A percentile compares a stretch with the other conserved stretches of the same genome.
These are phyloP conservation scores for Leptinotarsa defecta DNA, from an alignment of 1,140 invertebrate genomes.

Conservation along the genomic window DNA sequence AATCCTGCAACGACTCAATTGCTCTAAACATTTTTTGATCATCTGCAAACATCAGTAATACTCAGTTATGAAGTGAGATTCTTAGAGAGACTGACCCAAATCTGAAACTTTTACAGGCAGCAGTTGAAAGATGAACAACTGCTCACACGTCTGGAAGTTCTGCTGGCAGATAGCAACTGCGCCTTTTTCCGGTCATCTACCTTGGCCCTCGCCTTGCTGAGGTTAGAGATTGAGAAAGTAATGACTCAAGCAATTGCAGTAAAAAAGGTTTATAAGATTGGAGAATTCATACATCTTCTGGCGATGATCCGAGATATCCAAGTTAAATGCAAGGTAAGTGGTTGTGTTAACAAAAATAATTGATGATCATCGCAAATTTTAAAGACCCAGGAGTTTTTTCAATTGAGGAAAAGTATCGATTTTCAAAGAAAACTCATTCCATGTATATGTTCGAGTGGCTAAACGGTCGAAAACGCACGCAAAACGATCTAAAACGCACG, in stretches of 20 bases:
- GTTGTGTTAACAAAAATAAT: not conserved
- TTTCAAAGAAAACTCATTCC: too few relatives aligned
- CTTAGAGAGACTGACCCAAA: too few relatives aligned
- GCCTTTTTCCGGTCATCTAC: constrained; percentile 34
- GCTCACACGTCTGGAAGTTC: constrained; percentile 35
- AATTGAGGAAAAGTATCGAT: too few relatives aligned
- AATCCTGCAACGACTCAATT: too few relatives aligned
- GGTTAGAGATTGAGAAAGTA: constrained; percentile 36
- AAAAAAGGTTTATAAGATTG: constrained; percentile 33
- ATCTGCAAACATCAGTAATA: too few relatives aligned
- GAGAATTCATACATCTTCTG: constrained; percentile 38
- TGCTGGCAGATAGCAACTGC: constrained; percentile 32
- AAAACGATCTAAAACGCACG: too few relatives aligned
- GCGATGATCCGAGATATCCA: constrained; percentile 37
- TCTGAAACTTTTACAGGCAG: constrained; percentile 6
- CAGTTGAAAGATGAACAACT: constrained; percentile 23
- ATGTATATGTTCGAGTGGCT: too few relatives aligned
- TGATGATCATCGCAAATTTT: too few relatives aligned
- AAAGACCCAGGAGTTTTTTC: too few relatives aligned
- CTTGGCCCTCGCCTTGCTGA: constrained; percentile 33
- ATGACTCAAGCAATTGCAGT: constrained; percentile 33
- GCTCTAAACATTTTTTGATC: too few relatives aligned
- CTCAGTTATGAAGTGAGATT: too few relatives aligned
- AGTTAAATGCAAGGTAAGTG: constrained; percentile 38
- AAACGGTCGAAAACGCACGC: too few relatives aligned